Conservation (phyloP, 2,113 vertebrate genomes). For the Lethenteron reissneri region DNA sequence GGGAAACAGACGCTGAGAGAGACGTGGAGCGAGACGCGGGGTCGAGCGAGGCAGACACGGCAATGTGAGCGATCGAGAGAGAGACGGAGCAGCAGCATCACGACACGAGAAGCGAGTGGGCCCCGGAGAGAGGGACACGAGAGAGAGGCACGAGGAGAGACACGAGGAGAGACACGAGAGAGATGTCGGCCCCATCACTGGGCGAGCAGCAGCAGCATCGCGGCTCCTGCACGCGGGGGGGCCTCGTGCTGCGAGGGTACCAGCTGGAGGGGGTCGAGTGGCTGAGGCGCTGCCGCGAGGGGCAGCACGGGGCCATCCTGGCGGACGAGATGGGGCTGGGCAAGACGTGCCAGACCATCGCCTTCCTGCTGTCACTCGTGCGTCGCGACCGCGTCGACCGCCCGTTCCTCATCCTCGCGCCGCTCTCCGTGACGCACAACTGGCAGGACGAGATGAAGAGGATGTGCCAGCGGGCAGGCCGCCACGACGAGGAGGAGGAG, state of each 20-base stretch:
- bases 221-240: not conserved
- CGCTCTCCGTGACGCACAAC: conserved; percentile 57
- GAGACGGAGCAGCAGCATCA: too few species aligned
- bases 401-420: conserved; percentile 56
- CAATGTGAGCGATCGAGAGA: too few species aligned
- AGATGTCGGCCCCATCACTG: too few species aligned
- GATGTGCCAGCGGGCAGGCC: conserved; percentile 9
- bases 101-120: too few species aligned
- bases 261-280: conserved; percentile 59
- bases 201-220: too few species aligned
- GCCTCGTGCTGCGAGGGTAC: conserved; percentile 28
- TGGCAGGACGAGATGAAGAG: conserved; percentile 55
- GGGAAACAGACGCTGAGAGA: too few species aligned
- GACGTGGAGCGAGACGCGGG: too few species aligned
- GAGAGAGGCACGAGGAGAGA: too few species aligned
- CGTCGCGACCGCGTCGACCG: conserved; percentile 27
- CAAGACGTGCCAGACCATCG: conserved; percentile 81
- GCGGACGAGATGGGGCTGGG: conserved; percentile 88
- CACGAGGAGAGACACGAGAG: too few species aligned
- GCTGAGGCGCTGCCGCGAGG: conserved; percentile 30
- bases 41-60: too few species aligned
- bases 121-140: too few species aligned
- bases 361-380: conserved; percentile 38
- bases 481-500: too few species aligned
- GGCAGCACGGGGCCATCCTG: conserved; percentile 53